Evolutionary conservation across 2,797 vertebrate species (phyloP).

Genomic region (Darevskia nairensis): DNA sequence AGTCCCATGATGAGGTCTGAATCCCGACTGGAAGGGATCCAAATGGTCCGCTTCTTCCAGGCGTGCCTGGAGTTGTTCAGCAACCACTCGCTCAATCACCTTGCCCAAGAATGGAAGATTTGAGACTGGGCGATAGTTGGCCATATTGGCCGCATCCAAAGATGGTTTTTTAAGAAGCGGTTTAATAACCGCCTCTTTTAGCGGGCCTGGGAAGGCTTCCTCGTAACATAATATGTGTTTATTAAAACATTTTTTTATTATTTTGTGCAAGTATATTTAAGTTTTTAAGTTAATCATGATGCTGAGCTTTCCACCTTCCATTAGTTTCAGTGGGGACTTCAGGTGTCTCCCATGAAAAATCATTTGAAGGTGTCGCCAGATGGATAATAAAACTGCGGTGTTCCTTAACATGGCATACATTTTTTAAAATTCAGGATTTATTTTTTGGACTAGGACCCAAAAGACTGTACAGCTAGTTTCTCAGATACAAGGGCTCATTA

Average conservation of each 20-base stretch:
- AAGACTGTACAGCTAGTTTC: too few relatives aligned
- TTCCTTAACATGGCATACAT: not conserved
- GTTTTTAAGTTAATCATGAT: constrained; percentile 23
- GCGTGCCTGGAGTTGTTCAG: too few relatives aligned
- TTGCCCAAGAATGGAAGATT: too few relatives aligned
- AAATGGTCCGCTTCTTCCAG: too few relatives aligned
- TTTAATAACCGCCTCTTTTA: too few relatives aligned
- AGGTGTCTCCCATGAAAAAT: constrained; percentile 12
- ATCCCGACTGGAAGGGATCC: too few relatives aligned
- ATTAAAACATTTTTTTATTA: not conserved
- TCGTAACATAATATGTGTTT: not conserved
- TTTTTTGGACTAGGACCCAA: not conserved
- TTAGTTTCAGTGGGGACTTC: not conserved
- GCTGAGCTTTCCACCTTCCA: not conserved
- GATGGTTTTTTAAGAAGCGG: too few relatives aligned
- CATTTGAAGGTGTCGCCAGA: not conserved
- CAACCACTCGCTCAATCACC: too few relatives aligned
- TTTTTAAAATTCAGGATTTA: not conserved
- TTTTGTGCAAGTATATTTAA: not conserved
- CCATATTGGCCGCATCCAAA: too few relatives aligned
- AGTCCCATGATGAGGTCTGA: too few relatives aligned
- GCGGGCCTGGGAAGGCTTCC: too few relatives aligned
- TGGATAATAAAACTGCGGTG: not conserved
- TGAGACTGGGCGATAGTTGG: too few relatives aligned
- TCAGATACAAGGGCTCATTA: not conserved